phyloP scores from a whole-genome alignment of 2,113 vertebrate genomes.

The Phodopus roborovskii region DNA sequence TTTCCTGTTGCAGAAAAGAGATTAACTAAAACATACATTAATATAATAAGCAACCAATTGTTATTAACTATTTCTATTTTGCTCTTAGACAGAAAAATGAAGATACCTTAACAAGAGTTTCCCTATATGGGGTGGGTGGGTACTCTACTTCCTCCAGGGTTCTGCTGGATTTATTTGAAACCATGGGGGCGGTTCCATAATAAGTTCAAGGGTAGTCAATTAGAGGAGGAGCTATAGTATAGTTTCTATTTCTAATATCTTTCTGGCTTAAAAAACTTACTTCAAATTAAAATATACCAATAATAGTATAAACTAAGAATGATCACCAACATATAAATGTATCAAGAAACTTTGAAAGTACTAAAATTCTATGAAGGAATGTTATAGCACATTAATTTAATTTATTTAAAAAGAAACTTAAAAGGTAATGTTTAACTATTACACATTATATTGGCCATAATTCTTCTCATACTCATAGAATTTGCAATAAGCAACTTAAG shows the following conservation, averaged over 20 bases:
- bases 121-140: background rate
- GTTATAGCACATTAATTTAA: constrained; percentile 1
- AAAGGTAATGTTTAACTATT: constrained; percentile 6
- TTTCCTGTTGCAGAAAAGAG: background rate
- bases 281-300: constrained; percentile 61
- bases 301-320: constrained; percentile 40
- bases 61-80: background rate
- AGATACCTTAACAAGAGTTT: background rate
- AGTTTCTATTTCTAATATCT: background rate
- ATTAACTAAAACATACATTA: background rate
- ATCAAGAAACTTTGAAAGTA: background rate
- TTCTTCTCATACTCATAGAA: no score
- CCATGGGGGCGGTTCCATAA: background rate
- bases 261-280: constrained; percentile 40
- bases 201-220: constrained; percentile 1
- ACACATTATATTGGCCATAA: background rate
- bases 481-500: background rate
- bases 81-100: background rate
- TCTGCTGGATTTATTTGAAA: background rate
- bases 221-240: background rate
- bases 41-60: background rate
- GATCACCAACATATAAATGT: constrained; percentile 23
- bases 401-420: background rate
- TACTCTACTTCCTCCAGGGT: background rate
- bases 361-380: constrained; percentile 6